Conservation (phyloP, 2,113 vertebrate genomes). For the Strigops habroptila region DNA sequence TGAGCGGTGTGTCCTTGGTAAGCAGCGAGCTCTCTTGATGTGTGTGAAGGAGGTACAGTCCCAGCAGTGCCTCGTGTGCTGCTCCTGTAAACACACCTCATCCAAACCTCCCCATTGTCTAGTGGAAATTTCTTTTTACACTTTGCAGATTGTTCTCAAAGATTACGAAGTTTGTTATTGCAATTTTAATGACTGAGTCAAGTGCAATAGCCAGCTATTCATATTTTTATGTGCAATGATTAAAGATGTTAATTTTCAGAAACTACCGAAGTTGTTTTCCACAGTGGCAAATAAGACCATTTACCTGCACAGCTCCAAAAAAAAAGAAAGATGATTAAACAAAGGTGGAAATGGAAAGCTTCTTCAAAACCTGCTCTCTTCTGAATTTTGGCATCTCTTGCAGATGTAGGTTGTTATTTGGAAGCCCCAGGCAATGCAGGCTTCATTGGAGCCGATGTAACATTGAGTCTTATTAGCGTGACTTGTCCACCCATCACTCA, state of each 20-base stretch:
- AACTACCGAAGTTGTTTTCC: not conserved
- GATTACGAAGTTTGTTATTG: not conserved
- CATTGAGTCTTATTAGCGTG: not conserved
- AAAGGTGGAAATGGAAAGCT: not conserved
- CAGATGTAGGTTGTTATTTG: not conserved
- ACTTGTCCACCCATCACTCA: not conserved
- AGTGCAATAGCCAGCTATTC: not conserved
- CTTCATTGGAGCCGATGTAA: not conserved
- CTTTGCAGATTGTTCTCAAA: not conserved
- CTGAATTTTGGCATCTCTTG: not conserved
- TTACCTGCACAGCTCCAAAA: not conserved
- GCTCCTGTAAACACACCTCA: not conserved
- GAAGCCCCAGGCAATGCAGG: not conserved
- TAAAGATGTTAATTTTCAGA: not conserved
- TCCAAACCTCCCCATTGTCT: not conserved
- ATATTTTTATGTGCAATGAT: not conserved
- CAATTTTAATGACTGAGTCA: not conserved
- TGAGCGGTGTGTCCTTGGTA: not conserved
- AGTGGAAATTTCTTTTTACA: not conserved
- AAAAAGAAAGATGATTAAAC: not conserved
- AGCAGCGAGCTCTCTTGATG: fast-evolving
- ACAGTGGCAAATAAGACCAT: not conserved
- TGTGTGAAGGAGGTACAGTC: not conserved
- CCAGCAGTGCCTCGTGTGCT: fast-evolving
- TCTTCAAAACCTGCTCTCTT: not conserved